Base-by-base conservation (phyloP, 2,113 vertebrate genomes). In the Boleophthalmus pectinirostris region DNA sequence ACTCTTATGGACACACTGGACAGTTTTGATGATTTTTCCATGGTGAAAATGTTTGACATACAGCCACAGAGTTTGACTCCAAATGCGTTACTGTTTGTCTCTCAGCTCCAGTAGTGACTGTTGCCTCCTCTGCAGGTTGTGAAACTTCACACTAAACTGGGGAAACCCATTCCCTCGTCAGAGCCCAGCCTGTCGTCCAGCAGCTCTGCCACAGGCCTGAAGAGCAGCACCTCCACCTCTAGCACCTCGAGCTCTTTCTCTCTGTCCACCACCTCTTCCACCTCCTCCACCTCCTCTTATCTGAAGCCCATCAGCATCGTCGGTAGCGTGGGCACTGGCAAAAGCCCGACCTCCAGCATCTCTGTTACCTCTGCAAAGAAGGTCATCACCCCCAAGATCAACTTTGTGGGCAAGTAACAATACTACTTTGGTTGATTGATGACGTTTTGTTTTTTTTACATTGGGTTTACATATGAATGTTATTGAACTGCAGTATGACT, bases 81-180 rank as follows among this genome's bases (percentile, higher is more conserved):
- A 29, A 29, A 29, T 29, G 29, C 2, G 4, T 29, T 29, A 29
- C 29, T 29, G 11, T 60, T 15, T 61, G 14, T 9, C 7, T 14
- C 16, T 18, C 47, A 51, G 15, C 47, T 15, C 16, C 5, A 4
- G 47, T 51, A 51, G 16, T 51, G 47, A 51, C 47, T 51, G 5
- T 51, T 51, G 16, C 47, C 47, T 54, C 9, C 51, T 54, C 20
- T 54, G 9, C 9, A 99, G 98, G 98, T 99, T 74, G 97, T 99
- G 70, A 99, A 99, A 89, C 93, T 99, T 80, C 98, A 99, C 79
- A 98, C 97, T 81, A 99, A 99, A 90, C 96, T 99, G 58, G 98
- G 98, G 74, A 99, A 99, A 86, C 97, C 97, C 60, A 99, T 99
- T 93, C 97, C 97, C 69, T 98, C 98, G 4, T 98, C 96, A 18